Evolutionary conservation across 2,888 invertebrate genomes (phyloP), one percentile per base, ranked within the genome.

Genomic region (Sympetrum striolatum): DNA sequence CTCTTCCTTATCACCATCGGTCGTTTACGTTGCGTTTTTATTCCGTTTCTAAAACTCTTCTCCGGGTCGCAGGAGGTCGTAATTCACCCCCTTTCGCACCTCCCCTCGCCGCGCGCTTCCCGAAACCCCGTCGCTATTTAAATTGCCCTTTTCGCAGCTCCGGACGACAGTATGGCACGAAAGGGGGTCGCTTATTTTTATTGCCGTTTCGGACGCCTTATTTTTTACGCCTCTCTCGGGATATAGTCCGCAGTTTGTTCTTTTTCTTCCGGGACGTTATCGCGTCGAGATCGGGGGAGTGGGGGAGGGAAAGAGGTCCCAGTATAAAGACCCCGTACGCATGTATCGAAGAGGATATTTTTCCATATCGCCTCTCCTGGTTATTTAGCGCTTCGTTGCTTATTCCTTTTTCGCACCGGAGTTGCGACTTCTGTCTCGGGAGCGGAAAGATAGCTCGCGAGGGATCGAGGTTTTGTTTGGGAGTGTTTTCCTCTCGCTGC

Each of bases 401-500:
- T 64, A 60, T 18, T 60, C 60, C 37, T 60, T 60, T 37, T 10
- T 10, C 4, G n/a, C 60, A 60, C n/a, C 60, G 60, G 37, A 0
- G 60, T 12, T 39, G 86, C 35, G 86, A 86, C 86, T 86, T 86
- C 86, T 86, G 86, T 86, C 86, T 60, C 86, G 86, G 86, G 86
- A 86, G 60, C 86, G 86, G 60, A 60, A 37, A 86, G 86, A 86
- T 86, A 86, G 64, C 35, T 60, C 37, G 58, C 58, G 22, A 12
- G 73, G 73, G 53, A 82, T 53, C 31, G 48, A 60, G 58, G 25
- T 22, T 53, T 58, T 12, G 58, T 39, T 64, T n/a, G 86, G 31
- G 14, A 15, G 25, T 37, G 60, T 86, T 73, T 73, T 4, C 14
- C 12, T 31, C 37, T 82, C 48, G 53, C 15, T 14, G 48, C 53